Evolutionary conservation across 2,113 vertebrate species (phyloP), one percentile per base, ranked within the genome.

Genomic region (Mus pahari): DNA sequence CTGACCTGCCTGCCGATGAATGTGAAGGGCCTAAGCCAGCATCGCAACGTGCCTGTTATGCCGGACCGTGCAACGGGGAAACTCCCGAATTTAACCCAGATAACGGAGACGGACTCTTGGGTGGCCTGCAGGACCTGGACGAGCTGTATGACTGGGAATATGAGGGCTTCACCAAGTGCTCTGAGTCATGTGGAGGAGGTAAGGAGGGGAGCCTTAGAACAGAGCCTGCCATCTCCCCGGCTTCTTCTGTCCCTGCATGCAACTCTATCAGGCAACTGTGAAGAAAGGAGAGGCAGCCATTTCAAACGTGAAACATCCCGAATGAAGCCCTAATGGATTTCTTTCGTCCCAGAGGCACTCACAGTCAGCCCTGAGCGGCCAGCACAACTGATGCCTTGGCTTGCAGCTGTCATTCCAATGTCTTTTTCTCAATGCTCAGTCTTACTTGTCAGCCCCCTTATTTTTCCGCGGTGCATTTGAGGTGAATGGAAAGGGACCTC

Each of bases 81-180:
- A 64, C 95, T 33, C 68, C 98, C 0, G 98, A 98, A 24, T 93
- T 98, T 33, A 97, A 64, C 11, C 93, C 94, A 28, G 98, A 98
- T 53, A 98, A 98, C 84, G 89, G 97, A 3, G 98, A 97, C 42
- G 73, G 97, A 86, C 55, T 98, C 31, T 94, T 98, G 16, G 97
- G 97, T 2, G 97, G 95, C 82, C 91, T 97, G 31, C 98, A 97
- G 74, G 98, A 98, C 75, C 98, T 98, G 24, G 99, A 99, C 74
- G 99, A 99, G 96, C 98, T 99, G 20, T 99, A 99, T 62, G 99
- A 99, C 97, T 99, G 99, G 99, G 99, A 99, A 88, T 99, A 99
- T 1, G 98, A 99, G 86, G 99, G 99, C 6, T 99, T 99, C 98
- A 99, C 99, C 0, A 99, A 99, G 94, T 99, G 99, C 96, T 99